Conservation (phyloP, 30 jellyfish, hydroid and myxozoan species). For the Sanderia malayensis region DNA sequence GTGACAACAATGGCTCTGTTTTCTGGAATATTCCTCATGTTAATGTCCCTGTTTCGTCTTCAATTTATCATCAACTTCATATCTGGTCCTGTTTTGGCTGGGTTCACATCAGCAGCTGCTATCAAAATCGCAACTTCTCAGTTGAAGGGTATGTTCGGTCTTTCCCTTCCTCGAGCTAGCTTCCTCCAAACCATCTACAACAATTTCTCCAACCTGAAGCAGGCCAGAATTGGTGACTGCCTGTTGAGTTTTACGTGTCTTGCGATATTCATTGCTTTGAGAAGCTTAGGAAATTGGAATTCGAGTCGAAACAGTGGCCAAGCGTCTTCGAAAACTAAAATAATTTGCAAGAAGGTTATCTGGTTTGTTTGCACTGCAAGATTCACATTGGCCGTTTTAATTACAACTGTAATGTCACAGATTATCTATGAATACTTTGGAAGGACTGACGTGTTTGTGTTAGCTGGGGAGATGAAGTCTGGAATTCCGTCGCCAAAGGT, state of each 20-base stretch:
- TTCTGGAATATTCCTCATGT: slow-evolving; percentile 54
- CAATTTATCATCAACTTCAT: slow-evolving; percentile 59
- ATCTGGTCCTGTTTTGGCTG: slow-evolving; percentile 71
- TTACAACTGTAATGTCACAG: slow-evolving; percentile 57
- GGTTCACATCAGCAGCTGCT: slow-evolving; percentile 78
- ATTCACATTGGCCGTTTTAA: slow-evolving; percentile 41
- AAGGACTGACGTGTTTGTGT: slow-evolving; percentile 25
- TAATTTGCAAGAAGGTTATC: slow-evolving; percentile 16
- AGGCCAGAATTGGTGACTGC: slow-evolving; percentile 56
- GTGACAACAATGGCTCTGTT: slow-evolving; percentile 59
- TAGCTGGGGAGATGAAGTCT: slow-evolving; percentile 68
- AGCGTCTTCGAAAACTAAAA: not conserved
- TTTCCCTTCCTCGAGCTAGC: slow-evolving; percentile 41
- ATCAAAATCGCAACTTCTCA: slow-evolving; percentile 61
- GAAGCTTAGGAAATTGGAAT: slow-evolving; percentile 47
- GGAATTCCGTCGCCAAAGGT: slow-evolving; percentile 72
- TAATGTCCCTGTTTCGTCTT: slow-evolving; percentile 53
- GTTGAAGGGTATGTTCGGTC: slow-evolving; percentile 67
- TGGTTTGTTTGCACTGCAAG: slow-evolving; percentile 71
- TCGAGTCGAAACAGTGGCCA: too few species aligned
- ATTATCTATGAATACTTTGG: slow-evolving; percentile 43
- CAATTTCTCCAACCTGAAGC: slow-evolving; percentile 39
- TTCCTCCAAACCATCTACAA: slow-evolving; percentile 55
- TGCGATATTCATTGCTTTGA: slow-evolving; percentile 36
- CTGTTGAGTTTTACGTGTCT: slow-evolving; percentile 58